These are phyloP conservation scores for Strigops habroptila DNA, from an alignment of 2,113 vertebrate genomes.

Conservation along the genomic window DNA sequence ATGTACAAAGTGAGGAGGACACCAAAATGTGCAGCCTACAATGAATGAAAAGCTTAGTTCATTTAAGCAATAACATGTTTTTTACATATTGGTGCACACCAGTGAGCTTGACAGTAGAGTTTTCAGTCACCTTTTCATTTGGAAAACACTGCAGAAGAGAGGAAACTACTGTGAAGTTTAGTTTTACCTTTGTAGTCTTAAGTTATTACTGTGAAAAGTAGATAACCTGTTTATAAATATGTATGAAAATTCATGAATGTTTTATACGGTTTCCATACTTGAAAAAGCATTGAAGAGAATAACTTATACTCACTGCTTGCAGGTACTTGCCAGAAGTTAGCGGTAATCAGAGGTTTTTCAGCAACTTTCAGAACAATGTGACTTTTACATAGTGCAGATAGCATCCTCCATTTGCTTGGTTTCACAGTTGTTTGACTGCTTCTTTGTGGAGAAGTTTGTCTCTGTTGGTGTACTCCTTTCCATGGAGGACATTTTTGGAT, in stretches of 20 bases:
- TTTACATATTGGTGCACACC: background rate
- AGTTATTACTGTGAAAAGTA: background rate
- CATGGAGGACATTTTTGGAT: background rate
- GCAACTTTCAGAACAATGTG: background rate
- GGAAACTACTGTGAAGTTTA: background rate
- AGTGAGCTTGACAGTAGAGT: background rate
- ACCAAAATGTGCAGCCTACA: background rate
- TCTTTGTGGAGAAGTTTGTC: background rate
- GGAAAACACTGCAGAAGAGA: background rate
- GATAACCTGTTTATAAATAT: slow-evolving; percentile 43
- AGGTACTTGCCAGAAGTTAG: background rate
- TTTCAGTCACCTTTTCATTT: background rate
- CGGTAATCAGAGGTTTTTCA: background rate
- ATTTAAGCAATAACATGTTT: background rate
- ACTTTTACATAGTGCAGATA: background rate
- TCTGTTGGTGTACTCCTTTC: background rate
- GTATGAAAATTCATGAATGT: slow-evolving; percentile 15
- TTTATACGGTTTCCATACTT: background rate
- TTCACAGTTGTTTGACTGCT: background rate
- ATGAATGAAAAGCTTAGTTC: background rate
- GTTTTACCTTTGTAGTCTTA: background rate
- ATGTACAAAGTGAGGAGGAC: background rate
- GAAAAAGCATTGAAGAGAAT: background rate
- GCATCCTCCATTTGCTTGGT: background rate
- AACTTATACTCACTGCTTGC: background rate